Conservation (phyloP, 2,113 vertebrate genomes). For the Coregonus clupeaformis region DNA sequence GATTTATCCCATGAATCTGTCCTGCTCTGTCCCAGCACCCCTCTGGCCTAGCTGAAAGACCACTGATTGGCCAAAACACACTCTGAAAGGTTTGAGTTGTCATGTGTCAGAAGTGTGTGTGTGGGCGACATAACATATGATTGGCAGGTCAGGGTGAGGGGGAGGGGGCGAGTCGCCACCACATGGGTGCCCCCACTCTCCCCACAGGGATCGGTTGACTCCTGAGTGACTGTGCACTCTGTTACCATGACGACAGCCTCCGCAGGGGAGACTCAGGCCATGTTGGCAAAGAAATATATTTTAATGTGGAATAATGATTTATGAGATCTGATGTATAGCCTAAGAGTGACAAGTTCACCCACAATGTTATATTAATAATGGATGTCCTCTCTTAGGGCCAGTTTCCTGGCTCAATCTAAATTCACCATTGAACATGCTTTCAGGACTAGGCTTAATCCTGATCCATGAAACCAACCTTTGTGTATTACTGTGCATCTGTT, state of each 20-base stretch:
- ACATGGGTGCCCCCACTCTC: background rate
- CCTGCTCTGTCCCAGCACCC: background rate
- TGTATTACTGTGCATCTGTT: background rate
- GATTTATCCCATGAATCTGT: too few relatives aligned
- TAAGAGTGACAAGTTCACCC: background rate
- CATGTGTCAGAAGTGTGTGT: background rate
- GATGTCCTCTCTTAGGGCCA: too few relatives aligned
- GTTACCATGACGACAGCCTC: slow-evolving; percentile 17
- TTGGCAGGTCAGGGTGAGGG: background rate
- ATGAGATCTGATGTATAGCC: background rate
- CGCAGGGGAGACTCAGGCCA: background rate
- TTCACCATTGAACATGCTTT: too few relatives aligned
- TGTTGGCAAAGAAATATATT: background rate
- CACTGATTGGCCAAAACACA: background rate
- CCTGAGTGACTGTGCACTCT: background rate
- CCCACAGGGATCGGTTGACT: background rate
- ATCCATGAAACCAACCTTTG: too few relatives aligned
- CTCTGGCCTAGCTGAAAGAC: background rate
- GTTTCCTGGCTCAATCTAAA: background rate
- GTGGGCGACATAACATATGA: background rate
- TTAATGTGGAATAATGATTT: background rate
- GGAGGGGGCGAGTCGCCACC: background rate
- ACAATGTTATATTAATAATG: background rate
- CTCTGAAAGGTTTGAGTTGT: background rate
- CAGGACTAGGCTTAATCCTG: too few relatives aligned